These are phyloP conservation scores for Falco cherrug DNA, from an alignment of 2,797 vertebrate genomes.

Conservation along the genomic window DNA sequence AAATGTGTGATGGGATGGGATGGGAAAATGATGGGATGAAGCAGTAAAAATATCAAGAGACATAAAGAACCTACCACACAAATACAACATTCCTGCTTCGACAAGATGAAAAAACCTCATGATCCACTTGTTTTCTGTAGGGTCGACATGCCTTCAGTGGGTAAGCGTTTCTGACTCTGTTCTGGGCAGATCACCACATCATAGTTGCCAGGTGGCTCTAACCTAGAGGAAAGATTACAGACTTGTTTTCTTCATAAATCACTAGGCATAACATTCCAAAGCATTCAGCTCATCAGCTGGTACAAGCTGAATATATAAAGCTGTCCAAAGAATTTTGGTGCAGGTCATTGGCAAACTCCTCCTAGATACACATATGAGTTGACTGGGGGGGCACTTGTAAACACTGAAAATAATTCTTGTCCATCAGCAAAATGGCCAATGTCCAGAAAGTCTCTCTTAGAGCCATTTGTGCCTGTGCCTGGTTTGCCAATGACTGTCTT, in stretches of 20 bases:
- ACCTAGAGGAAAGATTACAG: constrained; percentile 17
- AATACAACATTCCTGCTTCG: not conserved
- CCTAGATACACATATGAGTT: not conserved
- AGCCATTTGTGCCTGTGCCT: not conserved
- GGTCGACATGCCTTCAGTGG: not conserved
- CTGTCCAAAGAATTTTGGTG: not conserved
- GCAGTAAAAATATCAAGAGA: not conserved
- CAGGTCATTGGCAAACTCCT: not conserved
- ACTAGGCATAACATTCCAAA: not conserved
- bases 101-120: not conserved
- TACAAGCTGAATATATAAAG: not conserved
- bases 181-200: not conserved
- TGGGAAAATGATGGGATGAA: not conserved
- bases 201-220: constrained; percentile 20
- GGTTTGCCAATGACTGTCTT: not conserved
- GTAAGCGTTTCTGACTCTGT: not conserved
- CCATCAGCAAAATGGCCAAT: not conserved
- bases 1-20: not conserved
- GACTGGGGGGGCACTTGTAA: not conserved
- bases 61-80: not conserved
- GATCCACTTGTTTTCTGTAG: not conserved
- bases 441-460: not conserved
- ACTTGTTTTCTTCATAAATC: not conserved
- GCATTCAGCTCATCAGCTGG: constrained; percentile 2
- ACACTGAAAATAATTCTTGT: not conserved